A percentile compares a stretch with the other conserved stretches of the same genome.
Evolutionary conservation across 2,888 invertebrate genomes (phyloP).

Genomic region (Sceliomorpha sp.): DNA sequence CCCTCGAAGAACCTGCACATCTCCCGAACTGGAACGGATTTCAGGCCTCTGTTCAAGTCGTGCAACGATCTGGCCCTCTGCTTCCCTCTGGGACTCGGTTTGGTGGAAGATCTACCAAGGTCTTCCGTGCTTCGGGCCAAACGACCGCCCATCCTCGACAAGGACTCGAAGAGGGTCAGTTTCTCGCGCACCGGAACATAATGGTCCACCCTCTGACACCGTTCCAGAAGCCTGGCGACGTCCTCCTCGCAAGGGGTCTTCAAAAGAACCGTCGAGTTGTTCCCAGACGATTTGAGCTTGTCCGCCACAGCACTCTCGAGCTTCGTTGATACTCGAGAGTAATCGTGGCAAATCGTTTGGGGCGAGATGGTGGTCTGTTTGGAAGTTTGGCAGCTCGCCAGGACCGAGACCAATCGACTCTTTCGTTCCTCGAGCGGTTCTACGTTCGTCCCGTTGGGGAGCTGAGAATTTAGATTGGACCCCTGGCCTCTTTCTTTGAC

Average conservation of each 20-base stretch:
- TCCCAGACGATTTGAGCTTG: constrained; percentile 23
- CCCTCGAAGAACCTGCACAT: constrained; percentile 87
- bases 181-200: constrained; percentile 88
- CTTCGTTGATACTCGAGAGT: constrained; percentile 20
- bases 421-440: constrained; percentile 66
- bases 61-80: constrained; percentile 86
- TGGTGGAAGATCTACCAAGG: constrained; percentile 81
- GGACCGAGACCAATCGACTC: constrained; percentile 51
- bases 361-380: too few species aligned
- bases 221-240: constrained; percentile 81
- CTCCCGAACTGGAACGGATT: constrained; percentile 84
- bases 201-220: constrained; percentile 83
- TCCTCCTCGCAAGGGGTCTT: constrained; percentile 74
- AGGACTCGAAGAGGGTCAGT: constrained; percentile 86
- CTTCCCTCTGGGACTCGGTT: constrained; percentile 80
- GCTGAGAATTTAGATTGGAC: not conserved
- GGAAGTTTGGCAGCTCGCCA: constrained; percentile 4
- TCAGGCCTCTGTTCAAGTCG: constrained; percentile 82
- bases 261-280: constrained; percentile 39
- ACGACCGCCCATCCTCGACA: constrained; percentile 83
- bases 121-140: constrained; percentile 85
- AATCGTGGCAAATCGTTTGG: not conserved
- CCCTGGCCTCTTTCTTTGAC: constrained; percentile 62
- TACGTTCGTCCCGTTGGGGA: constrained; percentile 21
- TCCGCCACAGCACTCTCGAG: constrained; percentile 30